Conservation (phyloP, 2,113 vertebrate genomes). For the Pelmatolapia mariae region DNA sequence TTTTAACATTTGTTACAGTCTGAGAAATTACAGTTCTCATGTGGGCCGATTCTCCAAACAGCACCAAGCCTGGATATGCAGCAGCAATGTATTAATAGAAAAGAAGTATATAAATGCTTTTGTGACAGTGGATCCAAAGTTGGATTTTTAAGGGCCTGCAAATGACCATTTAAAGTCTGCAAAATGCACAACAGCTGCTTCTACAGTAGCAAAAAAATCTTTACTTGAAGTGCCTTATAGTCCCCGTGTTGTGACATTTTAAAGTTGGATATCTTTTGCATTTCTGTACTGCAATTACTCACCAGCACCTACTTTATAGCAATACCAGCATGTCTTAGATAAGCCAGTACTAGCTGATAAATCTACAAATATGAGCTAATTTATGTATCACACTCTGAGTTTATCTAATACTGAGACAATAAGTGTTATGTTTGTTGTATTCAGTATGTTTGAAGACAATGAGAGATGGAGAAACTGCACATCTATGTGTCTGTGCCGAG, state of each 20-base stretch:
- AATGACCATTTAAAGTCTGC: background rate
- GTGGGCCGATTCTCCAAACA: background rate
- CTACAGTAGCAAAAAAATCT: background rate
- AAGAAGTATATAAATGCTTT: background rate
- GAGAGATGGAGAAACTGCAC: background rate
- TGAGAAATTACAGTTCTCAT: background rate
- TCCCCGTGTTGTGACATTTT: background rate
- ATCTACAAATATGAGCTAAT: background rate
- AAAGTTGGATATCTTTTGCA: background rate
- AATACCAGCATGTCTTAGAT: background rate
- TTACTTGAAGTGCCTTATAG: background rate
- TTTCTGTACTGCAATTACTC: background rate
- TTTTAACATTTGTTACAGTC: background rate
- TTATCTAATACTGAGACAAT: background rate
- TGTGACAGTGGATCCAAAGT: background rate
- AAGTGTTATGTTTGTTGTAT: background rate
- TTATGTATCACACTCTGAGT: background rate
- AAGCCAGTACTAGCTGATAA: background rate
- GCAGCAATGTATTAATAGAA: background rate
- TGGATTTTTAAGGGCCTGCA: background rate
- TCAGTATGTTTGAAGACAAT: background rate
- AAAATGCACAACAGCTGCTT: background rate
- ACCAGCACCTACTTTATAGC: background rate
- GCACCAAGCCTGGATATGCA: background rate
- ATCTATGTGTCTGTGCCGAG: background rate